Evolutionary conservation across 2,797 vertebrate genomes (phyloP), one percentile per base, ranked within the genome.

Genomic region (Chaunax sp.): DNA sequence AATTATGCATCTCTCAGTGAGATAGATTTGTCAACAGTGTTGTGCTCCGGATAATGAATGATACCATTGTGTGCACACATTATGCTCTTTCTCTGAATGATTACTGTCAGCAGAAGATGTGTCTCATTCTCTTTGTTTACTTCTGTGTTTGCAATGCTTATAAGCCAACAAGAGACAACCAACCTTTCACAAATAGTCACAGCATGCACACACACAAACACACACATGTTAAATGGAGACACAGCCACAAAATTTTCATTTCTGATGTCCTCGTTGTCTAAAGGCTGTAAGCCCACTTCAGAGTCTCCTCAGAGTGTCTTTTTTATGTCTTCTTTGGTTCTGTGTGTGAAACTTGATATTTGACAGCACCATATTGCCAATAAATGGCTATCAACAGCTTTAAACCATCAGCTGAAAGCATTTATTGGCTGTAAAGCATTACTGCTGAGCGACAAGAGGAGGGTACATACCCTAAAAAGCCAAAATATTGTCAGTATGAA

Each of bases 1-100:
- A 64, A 63, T 71, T 35, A 64, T 76, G 45, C 53, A 57, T 78
- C 81, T 72, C 73, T 69, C 18, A 44, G 60, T 68, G 63, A 43
- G 67, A 69, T 63, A 55, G 63, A 78, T 87, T 78, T 78, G 76
- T 79, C 64, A 38, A 71, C 69, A 47, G 37, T 44, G 22, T 67
- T 64, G 61, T 80, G 83, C 57, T 76, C 55, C 66, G 65, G 64
- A 85, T 81, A 78, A 81, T 45, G 64, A 83, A 55, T 64, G 77
- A 85, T 85, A 82, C 80, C 62, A 76, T 59, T 86, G 82, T 86
- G 72, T 78, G 75, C 62, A 46, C 73, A 72, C 72, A 64, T 84
- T 69, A 53, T 55, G 66, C 63, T 13, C 40, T 80, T 78, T 65
- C 47, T 60, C 53, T 73, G 77, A 84, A 84, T 73, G 76, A 80